phyloP scores from a whole-genome alignment of 2,113 vertebrate genomes.

The Butorides virescens region DNA sequence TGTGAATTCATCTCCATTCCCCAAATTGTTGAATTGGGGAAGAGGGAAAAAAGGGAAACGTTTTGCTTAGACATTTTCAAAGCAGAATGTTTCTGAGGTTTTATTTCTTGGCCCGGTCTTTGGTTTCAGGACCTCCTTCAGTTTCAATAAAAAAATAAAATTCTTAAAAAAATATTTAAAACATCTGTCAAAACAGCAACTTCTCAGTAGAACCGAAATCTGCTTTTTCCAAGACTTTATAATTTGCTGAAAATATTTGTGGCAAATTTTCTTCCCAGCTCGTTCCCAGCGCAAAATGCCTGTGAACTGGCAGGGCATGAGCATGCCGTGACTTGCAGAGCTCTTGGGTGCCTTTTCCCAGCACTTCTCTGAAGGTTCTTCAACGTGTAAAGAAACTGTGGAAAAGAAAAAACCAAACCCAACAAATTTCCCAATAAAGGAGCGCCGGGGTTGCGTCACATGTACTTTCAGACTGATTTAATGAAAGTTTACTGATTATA shows the following conservation, averaged over 20 bases:
- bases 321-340: neutral
- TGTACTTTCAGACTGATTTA: neutral
- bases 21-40: neutral
- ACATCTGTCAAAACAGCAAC: constrained; percentile 61
- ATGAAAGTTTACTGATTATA: neutral
- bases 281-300: neutral
- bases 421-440: neutral
- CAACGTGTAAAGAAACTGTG: neutral
- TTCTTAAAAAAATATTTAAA: constrained; percentile 53
- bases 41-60: neutral
- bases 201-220: constrained; percentile 37
- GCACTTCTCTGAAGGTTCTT: neutral
- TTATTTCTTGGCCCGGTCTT: constrained; percentile 16
- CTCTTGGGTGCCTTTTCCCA: neutral
- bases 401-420: neutral
- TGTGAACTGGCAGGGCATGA: neutral
- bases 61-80: neutral
- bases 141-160: constrained; percentile 53
- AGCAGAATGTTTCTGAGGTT: constrained; percentile 38
- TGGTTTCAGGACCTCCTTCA: constrained; percentile 55
- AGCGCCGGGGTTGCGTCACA: fast-evolving
- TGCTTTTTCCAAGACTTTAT: constrained; percentile 50
- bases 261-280: constrained; percentile 48
- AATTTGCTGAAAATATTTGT: constrained; percentile 58
- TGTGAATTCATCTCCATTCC: constrained; percentile 33